phyloP scores from a whole-genome alignment of 2,888 invertebrate genomes.

The Drosophila suboccidentalis region DNA sequence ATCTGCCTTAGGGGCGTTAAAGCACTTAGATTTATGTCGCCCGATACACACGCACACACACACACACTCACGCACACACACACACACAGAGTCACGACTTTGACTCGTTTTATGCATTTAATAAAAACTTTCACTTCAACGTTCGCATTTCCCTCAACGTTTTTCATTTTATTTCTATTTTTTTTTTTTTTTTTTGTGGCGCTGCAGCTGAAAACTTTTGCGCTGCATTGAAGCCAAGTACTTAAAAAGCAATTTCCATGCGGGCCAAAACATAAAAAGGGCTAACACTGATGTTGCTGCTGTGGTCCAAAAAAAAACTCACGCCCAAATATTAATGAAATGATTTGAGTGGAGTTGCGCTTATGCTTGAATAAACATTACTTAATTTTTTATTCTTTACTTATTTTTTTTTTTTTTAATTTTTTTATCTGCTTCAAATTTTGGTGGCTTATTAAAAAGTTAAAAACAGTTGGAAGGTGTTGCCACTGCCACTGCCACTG shows the following conservation, averaged over 20 bases:
- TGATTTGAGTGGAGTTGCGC: conserved; percentile 73
- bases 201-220: conserved; percentile 67
- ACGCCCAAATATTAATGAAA: conserved; percentile 74
- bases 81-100: conserved; percentile 54
- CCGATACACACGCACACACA: conserved; percentile 53
- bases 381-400: conserved; percentile 40
- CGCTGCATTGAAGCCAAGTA: conserved; percentile 75
- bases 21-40: conserved; percentile 79
- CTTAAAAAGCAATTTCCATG: conserved; percentile 78
- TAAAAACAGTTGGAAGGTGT: conserved; percentile 59
- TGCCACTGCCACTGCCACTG: conserved; percentile 33
- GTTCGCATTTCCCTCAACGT: conserved; percentile 52
- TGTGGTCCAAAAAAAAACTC: conserved; percentile 21
- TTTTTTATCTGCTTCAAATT: conserved; percentile 32
- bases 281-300: conserved; percentile 37
- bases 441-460: conserved; percentile 78
- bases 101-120: conserved; percentile 76
- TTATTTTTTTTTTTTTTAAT: conserved; percentile 33
- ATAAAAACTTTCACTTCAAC: conserved; percentile 74
- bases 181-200: conserved; percentile 30
- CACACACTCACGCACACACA: conserved; percentile 8
- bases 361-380: conserved; percentile 52
- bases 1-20: conserved; percentile 74
- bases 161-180: conserved; percentile 17
- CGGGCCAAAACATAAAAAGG: conserved; percentile 55